A percentile compares a stretch with the other conserved stretches of the same genome.
Evolutionary conservation across 2,888 invertebrate genomes (phyloP).

Genomic region (Philopedon plagiatum): DNA sequence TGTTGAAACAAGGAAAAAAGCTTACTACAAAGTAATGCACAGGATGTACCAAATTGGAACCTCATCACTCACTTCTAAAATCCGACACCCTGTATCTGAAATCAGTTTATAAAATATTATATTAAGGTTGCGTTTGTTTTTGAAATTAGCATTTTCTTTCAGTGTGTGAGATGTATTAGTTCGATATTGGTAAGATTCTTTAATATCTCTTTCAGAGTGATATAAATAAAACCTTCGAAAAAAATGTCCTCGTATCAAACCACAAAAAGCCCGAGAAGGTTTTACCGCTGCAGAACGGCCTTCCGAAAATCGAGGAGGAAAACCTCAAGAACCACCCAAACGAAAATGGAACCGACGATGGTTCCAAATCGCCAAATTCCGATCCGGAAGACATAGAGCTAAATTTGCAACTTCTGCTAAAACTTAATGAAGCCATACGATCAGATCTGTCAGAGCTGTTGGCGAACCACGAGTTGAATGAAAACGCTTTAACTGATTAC

Average conservation of each 20-base stretch:
- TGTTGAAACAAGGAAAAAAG: no score
- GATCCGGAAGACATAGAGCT: conserved; percentile 54
- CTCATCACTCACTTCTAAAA: no score
- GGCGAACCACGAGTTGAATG: conserved; percentile 51
- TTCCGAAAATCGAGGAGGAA: conserved; percentile 48
- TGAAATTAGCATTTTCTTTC: not conserved
- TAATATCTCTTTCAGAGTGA: conserved; percentile 59
- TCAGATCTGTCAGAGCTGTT: conserved; percentile 59
- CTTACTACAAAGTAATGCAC: no score
- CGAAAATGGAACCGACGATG: conserved; percentile 22
- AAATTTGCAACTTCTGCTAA: conserved; percentile 55
- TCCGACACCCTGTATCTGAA: no score
- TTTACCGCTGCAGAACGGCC: conserved; percentile 19
- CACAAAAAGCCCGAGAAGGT: conserved; percentile 19
- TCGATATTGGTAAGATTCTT: not conserved
- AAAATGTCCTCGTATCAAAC: conserved; percentile 39
- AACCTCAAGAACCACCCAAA: conserved; percentile 32
- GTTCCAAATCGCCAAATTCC: conserved; percentile 25
- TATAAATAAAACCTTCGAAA: conserved; percentile 60
- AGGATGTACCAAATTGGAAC: no score
- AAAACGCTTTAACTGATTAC: conserved; percentile 41
- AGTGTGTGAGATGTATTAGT: not conserved
- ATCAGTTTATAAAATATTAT: no score
- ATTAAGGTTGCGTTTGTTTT: no score
- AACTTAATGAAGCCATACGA: conserved; percentile 59